Evolutionary conservation across 2,113 vertebrate species (phyloP), one percentile per base, ranked within the genome.

Genomic region (Chinchilla lanigera): DNA sequence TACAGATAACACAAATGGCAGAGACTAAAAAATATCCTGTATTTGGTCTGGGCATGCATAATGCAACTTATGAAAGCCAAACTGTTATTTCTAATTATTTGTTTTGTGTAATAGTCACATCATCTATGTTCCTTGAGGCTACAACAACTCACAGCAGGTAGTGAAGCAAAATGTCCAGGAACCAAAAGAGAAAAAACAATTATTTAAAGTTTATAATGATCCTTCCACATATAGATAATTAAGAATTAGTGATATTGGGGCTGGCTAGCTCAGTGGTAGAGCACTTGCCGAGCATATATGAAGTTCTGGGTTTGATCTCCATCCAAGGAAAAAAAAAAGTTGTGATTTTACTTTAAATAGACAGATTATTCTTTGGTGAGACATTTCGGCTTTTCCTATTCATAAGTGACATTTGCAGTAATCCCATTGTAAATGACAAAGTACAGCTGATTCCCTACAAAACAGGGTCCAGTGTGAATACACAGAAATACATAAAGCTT

Each of bases 371-470:
- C 35, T n/a, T 52, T 17, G 47, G 28, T 19, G 47, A 85, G 71
- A 33, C 82, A 12, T 60, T 9, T 77, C 30, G 4, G 1, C 56
- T 19, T 73, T 92, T 73, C 61, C 69, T 75, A 33, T 52, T 54
- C 38, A 20, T 52, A 0, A 28, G 28, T 47, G 47, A 11, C 26
- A 0, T 77, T 65, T 58, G 30, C 47, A 5, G 1, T 35, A 35
- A 33, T 8, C 33, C 14, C 10, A 1, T 12, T 9, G 14, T 61
- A 30, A 54, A 75, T 16, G 33, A 41, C 78, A 73, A 47, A 47
- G 14, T 14, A 1, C 8, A 54, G 5, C 63, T 0, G 4, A 7
- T 44, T 26, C 0, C 58, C 22, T 63, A 5, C 1, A n/a, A 67
- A 33, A 4, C 1, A 20, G 54, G 28, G 47, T 63, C 26, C 5